A percentile compares a stretch with the other conserved stretches of the same genome.
Evolutionary conservation across 2,888 invertebrate species (phyloP).

Genomic region (Lasioglossum marginatum): DNA sequence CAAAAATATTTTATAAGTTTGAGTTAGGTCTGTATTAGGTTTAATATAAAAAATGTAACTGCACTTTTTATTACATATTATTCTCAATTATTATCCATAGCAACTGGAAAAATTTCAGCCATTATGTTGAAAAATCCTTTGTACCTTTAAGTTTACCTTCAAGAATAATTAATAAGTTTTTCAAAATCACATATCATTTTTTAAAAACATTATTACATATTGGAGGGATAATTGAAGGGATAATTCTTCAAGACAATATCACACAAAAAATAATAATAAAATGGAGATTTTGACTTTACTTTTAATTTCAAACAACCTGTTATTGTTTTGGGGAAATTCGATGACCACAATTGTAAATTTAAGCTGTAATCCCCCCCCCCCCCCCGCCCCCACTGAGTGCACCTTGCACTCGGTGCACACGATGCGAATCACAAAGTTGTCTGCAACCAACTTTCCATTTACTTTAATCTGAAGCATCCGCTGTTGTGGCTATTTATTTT

Average conservation of each 20-base stretch:
- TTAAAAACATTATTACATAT: not conserved
- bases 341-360: not conserved
- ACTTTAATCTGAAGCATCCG: conserved; percentile 10
- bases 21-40: too few species aligned
- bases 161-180: too few species aligned
- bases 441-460: not conserved
- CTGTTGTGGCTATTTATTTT: not conserved
- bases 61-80: too few species aligned
- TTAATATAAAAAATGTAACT: too few species aligned
- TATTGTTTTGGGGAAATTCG: not conserved
- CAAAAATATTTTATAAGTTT: too few species aligned
- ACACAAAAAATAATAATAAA: not conserved
- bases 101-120: too few species aligned
- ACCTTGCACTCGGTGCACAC: not conserved
- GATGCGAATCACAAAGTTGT: conserved; percentile 8
- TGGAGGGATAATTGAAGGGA: not conserved
- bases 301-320: not conserved
- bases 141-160: too few species aligned
- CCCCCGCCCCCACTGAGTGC: not conserved
- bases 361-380: not conserved
- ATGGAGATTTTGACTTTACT: not conserved
- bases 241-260: too few species aligned
- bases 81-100: too few species aligned
- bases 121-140: too few species aligned
- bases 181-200: too few species aligned